Base-by-base conservation (phyloP, 2,113 vertebrate genomes). In the Dissostichus mawsoni region DNA sequence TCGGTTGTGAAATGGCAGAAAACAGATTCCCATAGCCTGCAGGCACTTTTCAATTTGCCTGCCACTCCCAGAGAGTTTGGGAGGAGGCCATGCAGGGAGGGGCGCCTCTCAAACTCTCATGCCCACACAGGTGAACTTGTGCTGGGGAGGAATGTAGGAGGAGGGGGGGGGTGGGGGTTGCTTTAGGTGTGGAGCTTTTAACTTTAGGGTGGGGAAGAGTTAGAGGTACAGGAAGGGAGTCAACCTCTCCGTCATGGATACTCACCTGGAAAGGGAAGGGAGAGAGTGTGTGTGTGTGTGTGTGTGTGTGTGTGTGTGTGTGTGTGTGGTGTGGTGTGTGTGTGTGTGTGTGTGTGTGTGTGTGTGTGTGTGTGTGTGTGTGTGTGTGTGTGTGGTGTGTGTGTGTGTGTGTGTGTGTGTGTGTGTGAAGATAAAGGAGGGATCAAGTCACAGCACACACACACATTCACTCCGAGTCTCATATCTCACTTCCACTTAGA, bases 81-180 rank as follows among this genome's bases (percentile, higher is more conserved):
- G 88, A 89, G 80, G 67, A 76, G 82, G 82, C 82, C 59, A 9
- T 12, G 52, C 57, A 80, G 45, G 90, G 91, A 86, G 88, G 89
- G 83, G 86, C 68, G 55, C 48, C 47, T 62, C 74, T 44, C 61
- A 20, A 41, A 8, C 12, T 33, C 83, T 93, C 94, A 94, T 90
- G 94, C 92, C 93, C 87, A 84, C 84, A 93, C 94, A 94, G 94
- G 94, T 94, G 92, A 93, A 84, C 85, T 83, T 36, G 70, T 29
- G 83, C 41, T 68, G 80, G 53, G 50, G 65, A 81, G 93, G 93
- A 94, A 93, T 93, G 92, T 67, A 79, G 58, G n/a, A 58, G 74
- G 69, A 55, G 12, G 61, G 76, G 74, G 74, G 83, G 63, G 36
- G 5, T n/a, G 36, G 36, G 36, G 36, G 33, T 5, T 25, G 25